Conservation (phyloP, 2,797 vertebrate species). For the Arctocebus calabarensis region DNA sequence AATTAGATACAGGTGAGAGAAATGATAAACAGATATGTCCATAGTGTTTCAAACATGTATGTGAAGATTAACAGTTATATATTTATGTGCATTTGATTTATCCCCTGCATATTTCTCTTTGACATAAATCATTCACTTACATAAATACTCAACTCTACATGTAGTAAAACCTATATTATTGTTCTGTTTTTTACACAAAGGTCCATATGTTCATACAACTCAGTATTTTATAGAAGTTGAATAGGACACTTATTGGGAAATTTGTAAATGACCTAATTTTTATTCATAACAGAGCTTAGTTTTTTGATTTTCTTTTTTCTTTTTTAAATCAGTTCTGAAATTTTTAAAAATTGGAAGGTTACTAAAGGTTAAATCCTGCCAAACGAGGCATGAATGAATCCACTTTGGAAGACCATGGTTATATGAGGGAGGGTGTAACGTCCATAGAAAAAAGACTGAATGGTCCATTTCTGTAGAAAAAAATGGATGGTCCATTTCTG, state of each 20-base stretch:
- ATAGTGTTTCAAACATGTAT: neutral
- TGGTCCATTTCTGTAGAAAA: neutral
- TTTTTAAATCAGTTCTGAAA: neutral
- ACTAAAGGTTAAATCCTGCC: neutral
- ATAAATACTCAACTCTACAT: neutral
- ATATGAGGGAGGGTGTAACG: neutral
- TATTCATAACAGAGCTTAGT: neutral
- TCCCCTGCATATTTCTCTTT: neutral
- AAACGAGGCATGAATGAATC: neutral
- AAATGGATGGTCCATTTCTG: neutral
- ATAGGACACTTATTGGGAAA: slow-evolving; percentile 43
- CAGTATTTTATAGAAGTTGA: slow-evolving; percentile 60
- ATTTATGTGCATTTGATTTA: neutral
- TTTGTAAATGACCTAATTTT: slow-evolving; percentile 55
- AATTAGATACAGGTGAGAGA: neutral
- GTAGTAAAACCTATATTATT: neutral
- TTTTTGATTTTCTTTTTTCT: neutral
- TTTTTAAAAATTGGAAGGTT: neutral
- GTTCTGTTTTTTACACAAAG: slow-evolving; percentile 46
- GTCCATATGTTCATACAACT: neutral
- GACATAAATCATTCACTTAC: neutral
- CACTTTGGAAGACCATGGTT: neutral
- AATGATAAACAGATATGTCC: neutral
- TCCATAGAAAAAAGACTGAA: neutral
- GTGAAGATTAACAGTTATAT: neutral